Evolutionary conservation across 1,140 invertebrate species (phyloP), one percentile per base, ranked within the genome.

Genomic region (Dufourea novaeangliae): DNA sequence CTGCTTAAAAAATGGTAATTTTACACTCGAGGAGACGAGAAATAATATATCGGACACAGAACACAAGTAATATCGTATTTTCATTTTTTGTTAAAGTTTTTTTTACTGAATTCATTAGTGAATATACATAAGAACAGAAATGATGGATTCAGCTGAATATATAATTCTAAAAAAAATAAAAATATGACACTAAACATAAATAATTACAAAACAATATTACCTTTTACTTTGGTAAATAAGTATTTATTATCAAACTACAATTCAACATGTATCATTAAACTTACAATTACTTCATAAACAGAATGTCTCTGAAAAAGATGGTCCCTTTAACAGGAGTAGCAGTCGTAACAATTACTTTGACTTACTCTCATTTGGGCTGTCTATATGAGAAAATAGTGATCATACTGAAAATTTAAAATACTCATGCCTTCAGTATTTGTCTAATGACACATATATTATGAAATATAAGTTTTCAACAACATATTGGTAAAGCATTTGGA

Each of bases 41-140:
- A 66, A 61, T 44, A 78, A 86, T 82, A 87, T 74, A 79, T 78
- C 87, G 88, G 88, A 90, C 88, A 90, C 89, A 89, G 86, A 90
- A 90, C 88, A 90, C 89, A 89, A 88, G 57, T 88, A 77, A 41
- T 66, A 84, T 83, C 44, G 10, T 25, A 32, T 41, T 71, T 68
- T 41, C 14, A 78, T 46, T 41, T 22, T n/a, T 67, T 68, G 4
- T 54, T 41, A 20, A 67, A 59, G n/a, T 63, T 32, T 57, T 59
- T 20, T 39, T 44, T 52, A 67, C 63, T 77, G 17, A 64, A 64
- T 4, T 61, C 41, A 59, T 59, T 27, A 29, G 50, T 50, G n/a
- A 72, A 50, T 52, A 27, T 63, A 72, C n/a, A 25, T 25, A 37
- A 52, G 4, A 74, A 57, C 25, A 25, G 37, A 67, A 75, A 27